Base-by-base conservation (phyloP, 2,888 invertebrate species). In the Oegoconia quadripuncta region DNA sequence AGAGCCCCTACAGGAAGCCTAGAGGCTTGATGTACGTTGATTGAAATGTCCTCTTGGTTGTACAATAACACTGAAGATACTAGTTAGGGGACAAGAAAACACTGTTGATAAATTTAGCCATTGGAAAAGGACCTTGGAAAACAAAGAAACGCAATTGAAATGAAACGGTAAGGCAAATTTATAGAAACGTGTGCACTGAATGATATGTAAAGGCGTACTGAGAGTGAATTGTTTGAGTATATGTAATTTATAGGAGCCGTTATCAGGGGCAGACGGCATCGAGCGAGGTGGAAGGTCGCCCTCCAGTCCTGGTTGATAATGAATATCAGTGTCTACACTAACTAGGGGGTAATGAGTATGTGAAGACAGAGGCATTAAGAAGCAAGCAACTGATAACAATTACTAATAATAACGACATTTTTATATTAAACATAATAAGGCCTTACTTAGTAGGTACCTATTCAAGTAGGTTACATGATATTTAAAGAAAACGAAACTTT, bases 81-180 rank as follows among this genome's bases (percentile, higher is more conserved):
- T 75, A 84, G 46, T 64, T 53, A 20, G 87, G 87, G 48, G 87
- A 87, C 23, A 87, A 67, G 47, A 86, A 87, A 63, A 71, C 80
- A 75, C 80, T 59, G 39, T 77, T 66, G 33, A 74, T 59, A 49
- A 82, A 86, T 59, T 86, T 86, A 82, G 83, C 86, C 86, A 87
- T 87, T 43, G 70, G 80, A 64, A 68, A 61, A 31, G 42, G 33
- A 33, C 22, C n/a, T 12, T 20, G 8, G 42, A 40, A 39, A 51
- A 50, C 39, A 52, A 44, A 37, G 44, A 43, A 41, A 35, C 31
- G 51, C 27, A 27, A 26, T 31, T 30, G 44, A 51, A 18, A 22
- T n/a, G n/a, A 35, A 27, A 27, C 30, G 22, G 17, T 13, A 17
- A 36, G 23, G 4, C 13, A 15, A 25, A 13, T 31, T 15, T 13